Conservation (phyloP, 1,140 invertebrate species). For the Drosophila malerkotliana region DNA sequence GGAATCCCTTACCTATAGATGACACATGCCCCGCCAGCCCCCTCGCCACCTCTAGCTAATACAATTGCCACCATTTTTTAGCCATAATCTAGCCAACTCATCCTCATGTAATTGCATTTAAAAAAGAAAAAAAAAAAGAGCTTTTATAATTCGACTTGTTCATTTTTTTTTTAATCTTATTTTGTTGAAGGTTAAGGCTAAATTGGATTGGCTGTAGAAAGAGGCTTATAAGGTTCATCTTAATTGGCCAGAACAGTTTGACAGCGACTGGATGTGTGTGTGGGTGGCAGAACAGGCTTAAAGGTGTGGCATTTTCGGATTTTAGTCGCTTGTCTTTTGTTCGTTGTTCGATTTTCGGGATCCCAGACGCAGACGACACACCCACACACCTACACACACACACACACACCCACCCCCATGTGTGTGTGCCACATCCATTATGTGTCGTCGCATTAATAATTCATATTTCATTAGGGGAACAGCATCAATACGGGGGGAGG, state of each 20-base stretch:
- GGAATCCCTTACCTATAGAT: slow-evolving; percentile 1
- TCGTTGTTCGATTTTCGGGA: not conserved
- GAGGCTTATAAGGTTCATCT: slow-evolving; percentile 9
- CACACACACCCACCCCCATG: not conserved
- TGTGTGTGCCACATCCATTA: slow-evolving; percentile 41
- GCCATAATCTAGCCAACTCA: slow-evolving; percentile 21
- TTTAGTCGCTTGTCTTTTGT: slow-evolving; percentile 1
- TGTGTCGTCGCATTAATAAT: slow-evolving; percentile 62
- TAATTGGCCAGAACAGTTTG: slow-evolving; percentile 27
- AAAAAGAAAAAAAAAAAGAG: slow-evolving; percentile 14
- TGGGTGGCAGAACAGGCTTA: not conserved
- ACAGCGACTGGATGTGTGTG: slow-evolving; percentile 7
- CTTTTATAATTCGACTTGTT: slow-evolving; percentile 31
- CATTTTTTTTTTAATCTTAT: slow-evolving; percentile 31
- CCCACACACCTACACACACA: slow-evolving; percentile 12
- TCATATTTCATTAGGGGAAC: slow-evolving; percentile 65
- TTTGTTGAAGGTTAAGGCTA: slow-evolving; percentile 39
- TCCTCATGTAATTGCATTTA: slow-evolving; percentile 46
- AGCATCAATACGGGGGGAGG: slow-evolving; percentile 30
- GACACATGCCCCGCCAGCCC: not conserved
- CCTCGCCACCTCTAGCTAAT: not conserved
- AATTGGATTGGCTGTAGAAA: slow-evolving; percentile 26
- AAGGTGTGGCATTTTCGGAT: slow-evolving; percentile 19
- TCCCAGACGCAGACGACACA: slow-evolving; percentile 32
- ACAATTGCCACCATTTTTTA: slow-evolving; percentile 3